Conservation (phyloP, 2,888 invertebrate species). For the Trimorus sp. region DNA sequence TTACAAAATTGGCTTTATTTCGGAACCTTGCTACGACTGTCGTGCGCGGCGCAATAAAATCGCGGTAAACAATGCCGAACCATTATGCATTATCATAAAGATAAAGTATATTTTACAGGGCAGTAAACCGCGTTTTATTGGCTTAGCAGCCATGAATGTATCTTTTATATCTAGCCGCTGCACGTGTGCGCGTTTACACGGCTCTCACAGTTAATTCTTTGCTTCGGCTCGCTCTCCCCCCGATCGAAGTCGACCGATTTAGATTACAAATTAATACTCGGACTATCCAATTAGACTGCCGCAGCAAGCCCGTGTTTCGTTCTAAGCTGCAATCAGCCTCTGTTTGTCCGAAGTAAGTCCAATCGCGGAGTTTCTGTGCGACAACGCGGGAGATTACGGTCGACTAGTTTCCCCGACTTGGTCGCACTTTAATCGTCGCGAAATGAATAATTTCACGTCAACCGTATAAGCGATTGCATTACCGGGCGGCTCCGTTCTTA, state of each 20-base stretch:
- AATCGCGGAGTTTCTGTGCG: conserved; percentile 14
- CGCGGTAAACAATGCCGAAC: neutral
- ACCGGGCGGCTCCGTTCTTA: too few species aligned
- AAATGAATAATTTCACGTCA: too few species aligned
- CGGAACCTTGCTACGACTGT: neutral
- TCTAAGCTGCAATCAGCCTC: conserved; percentile 17
- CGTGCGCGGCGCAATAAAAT: neutral
- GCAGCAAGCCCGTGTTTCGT: neutral
- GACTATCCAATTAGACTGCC: too few species aligned
- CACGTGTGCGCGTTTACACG: neutral
- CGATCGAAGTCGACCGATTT: too few species aligned
- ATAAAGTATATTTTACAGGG: neutral
- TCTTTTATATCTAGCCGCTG: neutral
- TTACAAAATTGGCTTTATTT: neutral
- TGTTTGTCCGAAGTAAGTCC: conserved; percentile 8
- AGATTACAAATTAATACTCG: too few species aligned
- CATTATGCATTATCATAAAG: neutral
- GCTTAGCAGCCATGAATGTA: neutral
- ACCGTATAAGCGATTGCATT: too few species aligned
- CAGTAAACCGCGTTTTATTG: neutral
- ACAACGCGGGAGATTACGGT: conserved; percentile 1
- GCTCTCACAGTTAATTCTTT: too few species aligned
- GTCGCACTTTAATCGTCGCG: neutral
- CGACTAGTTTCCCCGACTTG: neutral
- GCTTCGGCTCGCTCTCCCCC: too few species aligned